A percentile compares a stretch with the other conserved stretches of the same genome.
phyloP scores from a whole-genome alignment of 2,888 invertebrate species.

The Latrodectus hesperus region DNA sequence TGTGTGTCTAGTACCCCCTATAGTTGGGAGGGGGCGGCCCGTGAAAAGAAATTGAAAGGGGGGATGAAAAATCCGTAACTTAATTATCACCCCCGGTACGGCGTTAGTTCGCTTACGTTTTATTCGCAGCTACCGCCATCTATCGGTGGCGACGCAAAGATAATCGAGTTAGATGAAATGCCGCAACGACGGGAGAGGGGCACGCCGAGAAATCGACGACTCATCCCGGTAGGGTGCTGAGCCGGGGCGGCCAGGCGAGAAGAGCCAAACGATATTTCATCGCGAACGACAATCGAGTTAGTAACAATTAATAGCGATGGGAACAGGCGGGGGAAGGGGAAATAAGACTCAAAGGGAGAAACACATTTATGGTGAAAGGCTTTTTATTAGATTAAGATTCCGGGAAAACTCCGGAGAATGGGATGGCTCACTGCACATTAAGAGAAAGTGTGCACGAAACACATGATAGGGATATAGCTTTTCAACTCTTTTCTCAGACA shows the following conservation, averaged over 20 bases:
- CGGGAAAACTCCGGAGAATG: slow-evolving; percentile 3
- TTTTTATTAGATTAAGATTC: slow-evolving; percentile 71
- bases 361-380: slow-evolving; percentile 71
- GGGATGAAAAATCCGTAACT: slow-evolving; percentile 53
- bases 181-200: slow-evolving; percentile 14
- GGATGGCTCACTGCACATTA: slow-evolving; percentile 31
- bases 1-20: neutral
- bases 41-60: slow-evolving; percentile 3
- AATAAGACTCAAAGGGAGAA: slow-evolving; percentile 38
- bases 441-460: slow-evolving; percentile 7
- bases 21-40: neutral
- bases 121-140: slow-evolving; percentile 54
- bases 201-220: slow-evolving; percentile 17
- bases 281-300: slow-evolving; percentile 68
- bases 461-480: slow-evolving; percentile 23
- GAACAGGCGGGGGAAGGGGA: neutral
- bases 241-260: slow-evolving; percentile 17
- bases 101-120: too few species aligned
- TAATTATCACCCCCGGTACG: slow-evolving; percentile 52
- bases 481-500: slow-evolving; percentile 41
- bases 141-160: slow-evolving; percentile 38
- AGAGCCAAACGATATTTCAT: slow-evolving; percentile 17
- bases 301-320: slow-evolving; percentile 69
- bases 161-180: slow-evolving; percentile 57
- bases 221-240: slow-evolving; percentile 33